Percentiles rank a stretch among this genome's conserved stretches.
Conservation (phyloP, 2,888 invertebrate genomes). For the Copidosoma aretas region DNA sequence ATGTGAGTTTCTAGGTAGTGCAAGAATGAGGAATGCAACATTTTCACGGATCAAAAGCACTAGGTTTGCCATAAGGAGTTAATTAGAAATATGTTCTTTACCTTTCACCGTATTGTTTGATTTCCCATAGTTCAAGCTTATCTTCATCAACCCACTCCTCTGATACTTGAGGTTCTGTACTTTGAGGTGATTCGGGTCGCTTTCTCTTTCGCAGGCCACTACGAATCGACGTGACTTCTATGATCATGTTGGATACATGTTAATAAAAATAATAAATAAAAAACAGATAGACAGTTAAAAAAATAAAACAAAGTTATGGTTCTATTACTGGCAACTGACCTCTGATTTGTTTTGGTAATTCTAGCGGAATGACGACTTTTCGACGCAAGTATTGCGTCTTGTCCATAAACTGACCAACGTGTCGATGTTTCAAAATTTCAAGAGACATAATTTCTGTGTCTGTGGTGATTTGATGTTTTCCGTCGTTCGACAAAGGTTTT, state of each 20-base stretch:
- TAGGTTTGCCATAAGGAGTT: background rate
- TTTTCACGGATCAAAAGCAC: conserved; percentile 24
- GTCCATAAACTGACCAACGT: conserved; percentile 87
- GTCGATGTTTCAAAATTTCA: conserved; percentile 87
- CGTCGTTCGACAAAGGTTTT: conserved; percentile 82
- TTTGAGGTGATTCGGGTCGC: conserved; percentile 91
- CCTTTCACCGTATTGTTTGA: conserved; percentile 89
- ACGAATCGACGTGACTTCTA: conserved; percentile 92
- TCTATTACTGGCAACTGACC: conserved; percentile 63
- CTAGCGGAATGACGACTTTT: conserved; percentile 92
- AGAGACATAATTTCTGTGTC: conserved; percentile 95
- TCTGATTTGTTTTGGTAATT: conserved; percentile 88
- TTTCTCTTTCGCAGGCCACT: conserved; percentile 92
- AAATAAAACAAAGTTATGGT: background rate
- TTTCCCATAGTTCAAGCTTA: conserved; percentile 94
- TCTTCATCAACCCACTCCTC: conserved; percentile 98
- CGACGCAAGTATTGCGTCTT: conserved; percentile 91
- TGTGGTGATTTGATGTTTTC: conserved; percentile 91
- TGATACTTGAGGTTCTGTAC: conserved; percentile 91
- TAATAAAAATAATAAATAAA: conserved; percentile 13
- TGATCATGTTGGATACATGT: conserved; percentile 33
- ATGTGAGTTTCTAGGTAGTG: conserved; percentile 2
- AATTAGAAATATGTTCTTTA: conserved; percentile 55
- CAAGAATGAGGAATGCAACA: conserved; percentile 21
- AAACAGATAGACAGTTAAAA: too few species aligned